Conservation (phyloP, 2,888 invertebrate genomes). For the Zelleria hepariella region DNA sequence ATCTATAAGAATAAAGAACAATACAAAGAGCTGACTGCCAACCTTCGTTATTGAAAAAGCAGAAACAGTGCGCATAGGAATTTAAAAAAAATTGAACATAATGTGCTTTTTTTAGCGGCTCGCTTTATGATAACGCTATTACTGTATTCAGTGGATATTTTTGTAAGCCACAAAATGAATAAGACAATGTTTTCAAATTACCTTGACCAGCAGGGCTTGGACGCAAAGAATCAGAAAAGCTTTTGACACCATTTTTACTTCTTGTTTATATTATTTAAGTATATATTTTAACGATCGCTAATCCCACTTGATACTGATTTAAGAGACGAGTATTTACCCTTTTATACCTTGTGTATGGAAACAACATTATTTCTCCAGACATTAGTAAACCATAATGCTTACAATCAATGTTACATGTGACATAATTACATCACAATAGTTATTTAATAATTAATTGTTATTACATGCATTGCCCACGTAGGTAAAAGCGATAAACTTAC, state of each 20-base stretch:
- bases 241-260: conserved; percentile 7
- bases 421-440: neutral
- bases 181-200: conserved; percentile 4
- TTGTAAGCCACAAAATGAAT: too few species aligned
- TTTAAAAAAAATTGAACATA: neutral
- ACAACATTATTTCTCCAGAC: neutral
- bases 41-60: neutral
- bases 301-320: neutral
- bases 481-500: neutral
- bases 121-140: neutral
- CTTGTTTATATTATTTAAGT: neutral
- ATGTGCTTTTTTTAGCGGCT: neutral
- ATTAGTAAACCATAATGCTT: neutral
- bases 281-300: neutral
- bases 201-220: conserved; percentile 15
- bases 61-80: neutral
- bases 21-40: too few species aligned
- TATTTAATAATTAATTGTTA: too few species aligned
- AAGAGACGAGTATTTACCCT: neutral
- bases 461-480: too few species aligned
- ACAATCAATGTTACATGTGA: neutral
- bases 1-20: neutral
- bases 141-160: neutral
- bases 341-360: neutral
- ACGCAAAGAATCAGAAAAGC: conserved; percentile 12